These are phyloP conservation scores for Bovichtus variegatus DNA, from an alignment of 2,797 vertebrate genomes.

Conservation along the genomic window DNA sequence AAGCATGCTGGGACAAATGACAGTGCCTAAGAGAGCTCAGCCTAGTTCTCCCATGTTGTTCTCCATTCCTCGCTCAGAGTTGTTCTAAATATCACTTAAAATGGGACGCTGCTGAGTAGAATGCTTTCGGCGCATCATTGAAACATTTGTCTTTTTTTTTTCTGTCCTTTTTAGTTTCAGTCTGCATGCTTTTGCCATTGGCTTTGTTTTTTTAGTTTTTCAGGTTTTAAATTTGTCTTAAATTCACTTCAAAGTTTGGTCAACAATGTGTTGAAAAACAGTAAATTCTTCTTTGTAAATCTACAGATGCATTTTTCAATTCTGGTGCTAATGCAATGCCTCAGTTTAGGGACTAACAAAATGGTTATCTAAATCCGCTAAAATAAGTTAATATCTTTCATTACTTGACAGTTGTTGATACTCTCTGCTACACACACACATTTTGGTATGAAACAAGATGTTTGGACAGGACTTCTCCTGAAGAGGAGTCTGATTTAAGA, in stretches of 20 bases:
- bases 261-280: background rate
- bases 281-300: background rate
- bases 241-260: background rate
- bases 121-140: background rate
- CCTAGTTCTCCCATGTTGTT: background rate
- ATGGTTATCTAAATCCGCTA: too few species aligned
- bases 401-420: background rate
- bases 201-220: slow-evolving; percentile 12
- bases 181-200: background rate
- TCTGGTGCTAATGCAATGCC: too few species aligned
- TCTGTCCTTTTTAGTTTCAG: background rate
- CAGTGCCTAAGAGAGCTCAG: background rate
- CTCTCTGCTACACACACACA: too few species aligned
- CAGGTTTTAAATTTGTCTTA: background rate
- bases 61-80: background rate
- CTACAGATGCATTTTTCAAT: background rate
- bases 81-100: slow-evolving; percentile 1
- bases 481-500: background rate
- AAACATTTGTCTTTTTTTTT: too few species aligned
- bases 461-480: background rate
- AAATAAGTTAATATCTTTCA: background rate
- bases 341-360: too few species aligned
- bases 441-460: too few species aligned
- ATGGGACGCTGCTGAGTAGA: background rate
- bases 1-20: too few species aligned